These are phyloP conservation scores for Pseudochirops cupreus DNA, from an alignment of 2,797 vertebrate genomes.

Conservation along the genomic window DNA sequence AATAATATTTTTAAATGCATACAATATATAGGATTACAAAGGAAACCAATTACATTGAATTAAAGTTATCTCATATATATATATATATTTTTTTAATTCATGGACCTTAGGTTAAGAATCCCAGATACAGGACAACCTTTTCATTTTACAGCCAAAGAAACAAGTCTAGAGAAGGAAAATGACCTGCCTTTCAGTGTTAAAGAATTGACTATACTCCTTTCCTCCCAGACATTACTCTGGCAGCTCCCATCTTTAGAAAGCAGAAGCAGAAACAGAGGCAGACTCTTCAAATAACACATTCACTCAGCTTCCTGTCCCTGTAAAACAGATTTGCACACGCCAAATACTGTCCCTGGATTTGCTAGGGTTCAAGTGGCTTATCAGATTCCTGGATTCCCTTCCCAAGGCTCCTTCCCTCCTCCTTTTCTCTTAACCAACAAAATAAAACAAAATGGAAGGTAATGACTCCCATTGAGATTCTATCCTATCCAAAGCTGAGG, in stretches of 20 bases:
- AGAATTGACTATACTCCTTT: background rate
- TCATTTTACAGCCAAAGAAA: background rate
- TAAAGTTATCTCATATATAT: background rate
- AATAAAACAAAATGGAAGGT: background rate
- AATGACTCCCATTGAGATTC: background rate
- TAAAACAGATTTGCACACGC: background rate
- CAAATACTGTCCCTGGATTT: background rate
- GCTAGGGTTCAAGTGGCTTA: background rate
- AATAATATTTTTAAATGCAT: background rate
- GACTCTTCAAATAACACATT: conserved; percentile 45
- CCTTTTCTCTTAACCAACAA: background rate
- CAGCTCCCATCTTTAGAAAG: conserved; percentile 6
- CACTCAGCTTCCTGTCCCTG: background rate
- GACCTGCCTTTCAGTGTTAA: background rate
- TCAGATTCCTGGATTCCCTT: background rate
- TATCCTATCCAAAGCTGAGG: background rate
- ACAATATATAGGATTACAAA: background rate
- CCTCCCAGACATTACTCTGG: background rate
- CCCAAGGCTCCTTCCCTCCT: background rate
- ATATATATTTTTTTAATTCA: background rate
- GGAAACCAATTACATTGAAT: background rate
- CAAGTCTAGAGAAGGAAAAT: background rate
- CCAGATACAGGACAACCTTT: background rate
- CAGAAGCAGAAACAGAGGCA: conserved; percentile 47
- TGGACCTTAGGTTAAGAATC: background rate